Base-by-base conservation (phyloP, 2,113 vertebrate species). In the Accipiter cooperii region DNA sequence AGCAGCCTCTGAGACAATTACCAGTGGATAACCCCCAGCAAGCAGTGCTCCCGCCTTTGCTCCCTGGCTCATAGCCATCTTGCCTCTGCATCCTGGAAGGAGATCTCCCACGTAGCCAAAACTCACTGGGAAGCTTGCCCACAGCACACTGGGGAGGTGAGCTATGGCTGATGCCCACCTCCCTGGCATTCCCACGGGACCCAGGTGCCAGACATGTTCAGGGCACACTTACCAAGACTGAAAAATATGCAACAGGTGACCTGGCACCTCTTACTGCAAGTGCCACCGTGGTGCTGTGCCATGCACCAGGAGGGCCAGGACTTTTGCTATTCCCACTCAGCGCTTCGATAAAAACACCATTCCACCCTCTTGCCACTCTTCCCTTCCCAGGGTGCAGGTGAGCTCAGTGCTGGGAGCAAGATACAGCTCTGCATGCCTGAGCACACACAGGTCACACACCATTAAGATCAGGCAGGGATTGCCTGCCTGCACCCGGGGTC, bases 211-310 rank as follows among this genome's bases (percentile, higher is more conserved):
- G 79, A 44, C 19, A 10, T 1, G 1, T 33, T 66, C 83, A 58
- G 76, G 84, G 84, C 68, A 54, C 5, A 3, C 46, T 93, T 91
- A 93, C 64, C 64, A 47, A 76, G 33, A 25, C 61, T 20, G 52
- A 42, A 33, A 96, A 89, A 71, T 76, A 94, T n/a, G 74, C 52
- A 89, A 47, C 61, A 91, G 74, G 91, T 71, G 87, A 87, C 36
- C 33, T 0, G 0, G 87, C 5, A 3, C 73, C 87, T 89, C 96
- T 60, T 13, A 20, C 68, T 0, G 0, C 0, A 4, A 91, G 64
- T 64, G 87, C 76, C 70, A 40, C 20, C 0, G 5, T 0, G 0
- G 55, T 2, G 2, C 82, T 17, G 26, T 0, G 1, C 78, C 3
- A 3, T 2, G 20, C 0, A 21, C 86, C 47, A 70, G 87, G 49